A percentile compares a stretch with the other conserved stretches of the same genome.
Conservation (phyloP, 2,113 vertebrate species). For the Ranitomeya variabilis region DNA sequence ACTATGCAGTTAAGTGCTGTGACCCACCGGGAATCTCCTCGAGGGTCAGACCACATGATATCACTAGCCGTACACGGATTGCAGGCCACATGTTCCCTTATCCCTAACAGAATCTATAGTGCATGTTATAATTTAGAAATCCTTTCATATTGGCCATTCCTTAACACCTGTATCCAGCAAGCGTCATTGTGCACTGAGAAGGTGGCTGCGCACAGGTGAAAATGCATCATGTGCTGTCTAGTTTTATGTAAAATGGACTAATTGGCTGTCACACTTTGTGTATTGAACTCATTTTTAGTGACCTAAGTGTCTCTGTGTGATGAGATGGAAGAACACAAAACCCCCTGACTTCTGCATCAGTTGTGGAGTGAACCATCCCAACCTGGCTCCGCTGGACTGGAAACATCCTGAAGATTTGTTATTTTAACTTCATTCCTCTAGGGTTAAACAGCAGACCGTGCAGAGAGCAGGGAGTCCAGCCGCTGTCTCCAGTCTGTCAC, state of each 20-base stretch:
- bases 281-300: background rate
- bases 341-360: constrained; percentile 41
- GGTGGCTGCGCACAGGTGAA: background rate
- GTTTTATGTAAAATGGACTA: background rate
- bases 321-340: background rate
- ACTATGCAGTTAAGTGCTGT: too few relatives aligned
- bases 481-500: constrained; percentile 35
- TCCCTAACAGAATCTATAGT: background rate
- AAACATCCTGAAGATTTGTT: constrained; percentile 58
- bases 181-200: background rate
- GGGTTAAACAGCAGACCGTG: constrained; percentile 31
- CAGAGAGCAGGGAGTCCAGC: constrained; percentile 36
- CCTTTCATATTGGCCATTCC: background rate
- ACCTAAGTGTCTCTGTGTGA: background rate
- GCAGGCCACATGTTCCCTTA: too few relatives aligned
- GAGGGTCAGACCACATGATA: too few relatives aligned
- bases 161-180: background rate
- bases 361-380: constrained; percentile 52
- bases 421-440: constrained; percentile 10
- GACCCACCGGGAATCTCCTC: too few relatives aligned
- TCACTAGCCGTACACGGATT: too few relatives aligned
- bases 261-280: background rate
- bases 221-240: background rate
- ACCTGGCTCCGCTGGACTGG: constrained; percentile 59
- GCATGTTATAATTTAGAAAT: background rate